These are phyloP conservation scores for Hemicordylus capensis DNA, from an alignment of 2,113 vertebrate species.

Conservation along the genomic window DNA sequence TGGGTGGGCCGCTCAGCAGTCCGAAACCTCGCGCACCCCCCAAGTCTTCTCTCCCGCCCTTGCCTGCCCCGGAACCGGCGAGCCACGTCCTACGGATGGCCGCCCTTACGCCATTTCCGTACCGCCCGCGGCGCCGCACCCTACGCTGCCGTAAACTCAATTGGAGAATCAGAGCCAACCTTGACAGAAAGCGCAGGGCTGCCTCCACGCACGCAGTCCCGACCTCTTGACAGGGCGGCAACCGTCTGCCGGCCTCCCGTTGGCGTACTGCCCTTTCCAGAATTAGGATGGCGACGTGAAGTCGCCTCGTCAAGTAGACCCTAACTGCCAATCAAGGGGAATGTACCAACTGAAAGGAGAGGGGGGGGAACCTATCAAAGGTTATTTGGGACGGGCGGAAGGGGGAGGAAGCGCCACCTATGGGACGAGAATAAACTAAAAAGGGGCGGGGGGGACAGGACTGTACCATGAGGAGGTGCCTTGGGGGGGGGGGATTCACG, in stretches of 20 bases:
- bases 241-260: accelerated
- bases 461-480: neutral
- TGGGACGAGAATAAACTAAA: neutral
- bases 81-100: neutral
- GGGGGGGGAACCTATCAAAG: neutral
- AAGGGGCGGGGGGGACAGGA: neutral
- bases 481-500: neutral
- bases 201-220: neutral
- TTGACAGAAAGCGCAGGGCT: neutral
- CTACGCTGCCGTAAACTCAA: neutral
- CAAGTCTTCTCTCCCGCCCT: neutral
- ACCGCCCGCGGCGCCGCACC: neutral
- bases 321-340: neutral
- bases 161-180: neutral
- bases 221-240: no score
- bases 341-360: neutral
- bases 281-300: neutral
- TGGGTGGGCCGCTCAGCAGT: neutral
- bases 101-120: constrained; percentile 7
- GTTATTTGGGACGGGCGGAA: neutral
- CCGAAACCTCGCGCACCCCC: neutral
- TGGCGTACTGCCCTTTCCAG: neutral
- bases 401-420: no score
- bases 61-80: no score
- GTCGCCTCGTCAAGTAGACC: no score